Evolutionary conservation across 2,888 invertebrate genomes (phyloP).

Genomic region (Nemurella pictetii): DNA sequence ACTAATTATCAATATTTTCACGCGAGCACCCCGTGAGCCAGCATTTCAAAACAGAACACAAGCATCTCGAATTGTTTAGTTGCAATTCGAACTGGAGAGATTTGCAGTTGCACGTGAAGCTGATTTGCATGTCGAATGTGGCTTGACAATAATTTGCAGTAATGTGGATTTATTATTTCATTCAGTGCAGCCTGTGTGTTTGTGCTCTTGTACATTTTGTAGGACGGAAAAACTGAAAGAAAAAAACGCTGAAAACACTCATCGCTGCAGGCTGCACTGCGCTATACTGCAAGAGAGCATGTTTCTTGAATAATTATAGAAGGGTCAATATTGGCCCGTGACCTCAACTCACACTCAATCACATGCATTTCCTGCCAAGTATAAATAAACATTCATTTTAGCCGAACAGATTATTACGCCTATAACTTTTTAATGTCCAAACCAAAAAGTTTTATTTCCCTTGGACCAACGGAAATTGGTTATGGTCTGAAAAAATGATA

Average conservation of each 20-base stretch:
- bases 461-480: no score
- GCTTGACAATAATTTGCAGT: neutral
- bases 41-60: neutral
- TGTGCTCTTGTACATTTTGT: neutral
- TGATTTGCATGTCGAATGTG: neutral
- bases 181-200: neutral
- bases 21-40: neutral
- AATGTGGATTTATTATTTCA: neutral
- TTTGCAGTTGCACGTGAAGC: neutral
- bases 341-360: neutral
- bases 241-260: no score
- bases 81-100: neutral
- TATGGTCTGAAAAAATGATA: no score
- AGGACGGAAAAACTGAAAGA: neutral
- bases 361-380: neutral
- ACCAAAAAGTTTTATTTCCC: neutral
- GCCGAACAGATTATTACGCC: neutral
- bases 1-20: conserved; percentile 11
- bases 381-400: neutral
- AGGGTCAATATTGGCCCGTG: neutral
- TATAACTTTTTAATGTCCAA: neutral
- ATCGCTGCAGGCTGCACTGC: no score
- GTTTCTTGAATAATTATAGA: neutral
- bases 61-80: neutral
- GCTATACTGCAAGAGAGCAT: neutral